Conservation (phyloP, 1,140 invertebrate species). For the Meteorus sp. region DNA sequence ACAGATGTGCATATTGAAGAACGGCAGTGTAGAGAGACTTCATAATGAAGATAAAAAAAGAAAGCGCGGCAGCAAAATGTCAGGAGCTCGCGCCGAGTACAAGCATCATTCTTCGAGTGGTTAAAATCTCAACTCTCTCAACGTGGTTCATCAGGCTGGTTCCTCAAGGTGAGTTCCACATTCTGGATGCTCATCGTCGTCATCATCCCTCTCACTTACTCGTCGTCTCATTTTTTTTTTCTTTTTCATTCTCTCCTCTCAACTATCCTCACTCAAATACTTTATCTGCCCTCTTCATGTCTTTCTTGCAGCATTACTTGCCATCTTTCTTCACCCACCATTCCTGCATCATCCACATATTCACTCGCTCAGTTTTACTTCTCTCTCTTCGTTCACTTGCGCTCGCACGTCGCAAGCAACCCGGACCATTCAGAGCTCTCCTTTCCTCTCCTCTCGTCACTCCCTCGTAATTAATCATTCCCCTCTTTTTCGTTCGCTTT, state of each 20-base stretch:
- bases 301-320: background rate
- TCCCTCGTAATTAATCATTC: slow-evolving; percentile 58
- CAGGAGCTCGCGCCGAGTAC: too few relatives aligned
- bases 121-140: slow-evolving; percentile 25
- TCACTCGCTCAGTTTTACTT: too few relatives aligned
- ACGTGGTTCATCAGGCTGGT: slow-evolving; percentile 30
- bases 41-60: slow-evolving; percentile 7
- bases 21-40: background rate
- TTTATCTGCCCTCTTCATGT: too few relatives aligned
- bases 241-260: background rate
- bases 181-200: slow-evolving; percentile 21
- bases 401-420: slow-evolving; percentile 16
- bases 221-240: background rate
- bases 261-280: background rate
- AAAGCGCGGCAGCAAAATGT: slow-evolving; percentile 26
- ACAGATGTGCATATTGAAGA: background rate
- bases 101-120: slow-evolving; percentile 28
- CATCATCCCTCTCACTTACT: background rate
- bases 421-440: slow-evolving; percentile 31
- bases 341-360: too few relatives aligned
- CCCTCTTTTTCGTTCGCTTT: slow-evolving; percentile 38
- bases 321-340: slow-evolving; percentile 14
- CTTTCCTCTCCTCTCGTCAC: slow-evolving; percentile 45
- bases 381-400: too few relatives aligned
- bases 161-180: slow-evolving; percentile 33